Conservation (phyloP, 2,797 vertebrate species). For the Ciconia nigra region DNA sequence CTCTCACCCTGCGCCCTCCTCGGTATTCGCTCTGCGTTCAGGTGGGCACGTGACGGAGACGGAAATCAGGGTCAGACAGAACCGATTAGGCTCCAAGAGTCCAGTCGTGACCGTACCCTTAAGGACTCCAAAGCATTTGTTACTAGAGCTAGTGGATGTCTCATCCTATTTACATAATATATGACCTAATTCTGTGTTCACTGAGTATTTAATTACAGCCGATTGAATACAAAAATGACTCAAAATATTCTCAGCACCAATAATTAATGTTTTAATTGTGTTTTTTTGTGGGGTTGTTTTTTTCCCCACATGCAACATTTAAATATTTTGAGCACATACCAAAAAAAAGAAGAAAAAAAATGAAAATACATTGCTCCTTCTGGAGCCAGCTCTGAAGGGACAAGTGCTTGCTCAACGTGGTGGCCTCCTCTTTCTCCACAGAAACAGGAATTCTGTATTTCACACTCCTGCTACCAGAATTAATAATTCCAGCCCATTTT, state of each 20-base stretch:
- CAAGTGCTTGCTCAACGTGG: neutral
- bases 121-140: conserved; percentile 19
- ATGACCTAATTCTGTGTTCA: conserved; percentile 66
- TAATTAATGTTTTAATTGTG: conserved; percentile 52
- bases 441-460: neutral
- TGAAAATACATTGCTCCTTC: neutral
- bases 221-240: conserved; percentile 59
- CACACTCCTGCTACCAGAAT: neutral
- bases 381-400: neutral
- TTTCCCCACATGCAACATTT: neutral
- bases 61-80: neutral
- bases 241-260: conserved; percentile 59
- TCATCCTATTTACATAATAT: conserved; percentile 69
- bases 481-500: conserved; percentile 6
- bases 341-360: neutral
- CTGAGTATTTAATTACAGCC: conserved; percentile 63
- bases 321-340: neutral
- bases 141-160: conserved; percentile 51
- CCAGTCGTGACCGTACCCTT: neutral
- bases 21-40: neutral
- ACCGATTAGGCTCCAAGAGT: neutral
- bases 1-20: neutral
- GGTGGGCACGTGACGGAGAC: neutral
- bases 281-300: neutral
- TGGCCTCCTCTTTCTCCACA: neutral